Conservation (phyloP, 2,113 vertebrate species). For the Cercocebus atys region DNA sequence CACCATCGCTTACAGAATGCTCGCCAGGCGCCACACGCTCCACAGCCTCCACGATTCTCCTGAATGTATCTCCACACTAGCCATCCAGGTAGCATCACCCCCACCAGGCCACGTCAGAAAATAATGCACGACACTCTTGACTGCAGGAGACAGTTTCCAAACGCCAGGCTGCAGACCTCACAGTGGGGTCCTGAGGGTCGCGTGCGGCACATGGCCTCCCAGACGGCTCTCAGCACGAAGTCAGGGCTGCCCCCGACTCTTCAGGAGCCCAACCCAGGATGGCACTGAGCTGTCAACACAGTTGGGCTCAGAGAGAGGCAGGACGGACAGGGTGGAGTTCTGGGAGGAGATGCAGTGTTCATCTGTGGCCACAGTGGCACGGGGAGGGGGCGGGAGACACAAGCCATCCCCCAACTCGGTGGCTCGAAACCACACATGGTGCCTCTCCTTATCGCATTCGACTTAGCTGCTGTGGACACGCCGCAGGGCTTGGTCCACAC, state of each 20-base stretch:
- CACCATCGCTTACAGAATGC: rapidly evolving
- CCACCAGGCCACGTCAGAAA: rapidly evolving
- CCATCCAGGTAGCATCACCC: rapidly evolving
- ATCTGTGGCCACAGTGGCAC: not conserved
- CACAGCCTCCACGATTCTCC: too few species aligned
- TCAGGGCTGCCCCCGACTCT: not conserved
- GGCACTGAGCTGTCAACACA: too few species aligned
- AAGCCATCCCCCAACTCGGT: rapidly evolving
- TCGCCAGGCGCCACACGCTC: rapidly evolving
- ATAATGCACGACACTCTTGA: not conserved
- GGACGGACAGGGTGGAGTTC: rapidly evolving
- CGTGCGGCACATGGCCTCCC: not conserved
- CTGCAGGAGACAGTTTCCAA: rapidly evolving
- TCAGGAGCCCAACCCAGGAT: too few species aligned
- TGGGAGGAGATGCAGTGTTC: rapidly evolving
- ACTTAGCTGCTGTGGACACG: rapidly evolving
- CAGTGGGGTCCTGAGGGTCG: not conserved
- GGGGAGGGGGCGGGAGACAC: rapidly evolving
- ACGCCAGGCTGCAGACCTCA: rapidly evolving
- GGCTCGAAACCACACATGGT: rapidly evolving
- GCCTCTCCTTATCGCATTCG: rapidly evolving
- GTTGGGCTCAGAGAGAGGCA: not conserved
- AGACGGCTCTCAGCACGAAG: not conserved
- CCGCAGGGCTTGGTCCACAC: not conserved
- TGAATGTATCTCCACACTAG: too few species aligned